Evolutionary conservation across 1,140 invertebrate genomes (phyloP).

Genomic region (Diorhabda sublineata): DNA sequence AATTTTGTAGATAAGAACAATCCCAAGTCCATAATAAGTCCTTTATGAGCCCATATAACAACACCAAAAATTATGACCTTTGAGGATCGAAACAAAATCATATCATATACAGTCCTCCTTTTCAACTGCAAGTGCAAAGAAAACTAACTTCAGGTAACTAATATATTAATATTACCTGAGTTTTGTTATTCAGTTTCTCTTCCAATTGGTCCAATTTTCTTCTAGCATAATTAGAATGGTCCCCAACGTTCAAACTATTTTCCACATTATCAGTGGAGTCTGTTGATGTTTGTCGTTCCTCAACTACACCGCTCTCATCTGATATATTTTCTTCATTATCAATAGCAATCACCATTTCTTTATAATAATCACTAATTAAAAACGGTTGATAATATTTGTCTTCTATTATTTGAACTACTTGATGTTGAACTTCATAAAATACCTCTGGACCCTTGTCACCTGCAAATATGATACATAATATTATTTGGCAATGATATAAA

Average conservation of each 20-base stretch:
- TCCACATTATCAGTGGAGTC: constrained; percentile 52
- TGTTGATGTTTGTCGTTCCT: constrained; percentile 53
- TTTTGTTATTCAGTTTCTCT: constrained; percentile 74
- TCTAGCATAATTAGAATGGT: constrained; percentile 79
- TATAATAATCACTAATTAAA: constrained; percentile 79
- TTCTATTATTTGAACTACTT: constrained; percentile 72
- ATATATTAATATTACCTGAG: constrained; percentile 51
- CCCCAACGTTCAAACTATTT: constrained; percentile 59
- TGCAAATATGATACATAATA: constrained; percentile 8
- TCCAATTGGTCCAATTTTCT: constrained; percentile 77
- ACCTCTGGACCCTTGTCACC: constrained; percentile 85
- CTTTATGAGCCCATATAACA: no score
- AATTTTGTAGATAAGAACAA: no score
- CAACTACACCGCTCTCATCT: constrained; percentile 46
- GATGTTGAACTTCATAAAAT: constrained; percentile 81
- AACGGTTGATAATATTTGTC: constrained; percentile 88
- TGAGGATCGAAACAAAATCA: no score
- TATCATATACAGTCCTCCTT: no score
- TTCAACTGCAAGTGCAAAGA: no score
- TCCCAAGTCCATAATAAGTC: no score
- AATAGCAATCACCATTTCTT: constrained; percentile 67
- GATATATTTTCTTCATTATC: constrained; percentile 59
- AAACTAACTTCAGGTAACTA: no score
- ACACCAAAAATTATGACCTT: no score
- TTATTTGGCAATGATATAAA: constrained; percentile 5